Evolutionary conservation across 2,113 vertebrate species (phyloP), one percentile per base, ranked within the genome.

Genomic region (Ia io): DNA sequence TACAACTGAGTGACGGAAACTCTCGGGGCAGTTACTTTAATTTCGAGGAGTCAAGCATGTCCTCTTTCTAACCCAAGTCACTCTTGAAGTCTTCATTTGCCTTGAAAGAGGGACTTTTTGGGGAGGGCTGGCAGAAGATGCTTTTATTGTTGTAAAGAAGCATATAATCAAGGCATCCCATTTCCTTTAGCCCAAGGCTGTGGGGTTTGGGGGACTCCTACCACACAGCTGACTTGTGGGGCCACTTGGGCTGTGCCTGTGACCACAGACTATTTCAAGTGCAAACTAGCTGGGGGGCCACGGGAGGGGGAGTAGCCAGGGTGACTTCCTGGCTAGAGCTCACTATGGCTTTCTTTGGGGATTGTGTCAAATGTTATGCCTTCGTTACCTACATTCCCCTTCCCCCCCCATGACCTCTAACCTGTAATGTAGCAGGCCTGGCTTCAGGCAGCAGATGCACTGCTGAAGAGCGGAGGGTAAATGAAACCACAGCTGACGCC

Each of bases 121-220:
- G 37, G 47, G 74, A 82, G 4, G n/a, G 86, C 59, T 67, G 70
- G 30, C 85, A 95, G 53, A 94, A 53, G 82, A 69, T 73, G 32
- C 25, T 94, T 93, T 86, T 61, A 44, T 61, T 56, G 37, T n/a
- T 95, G 9, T 49, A 86, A 93, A 73, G 86, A 90, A 59, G 59
- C 23, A 53, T 71, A 69, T 71, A 67, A 70, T 14, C 79, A 91
- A 23, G 16, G 35, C 18, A 56, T 74, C 92, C n/a, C 49, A 59
- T 70, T 88, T 78, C 56, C 23, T 83, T 71, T 77, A 85, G 87
- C 49, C 47, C 53, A 70, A 79, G 76, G 80, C 76, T 30, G 42
- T 6, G 18, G 18, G 49, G 32, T 77, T 40, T 73, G 67, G 4
- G 42, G n/a, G 56, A 51, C 84, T 65, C 30, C 23, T 14, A 16